These are phyloP conservation scores for Oceanites oceanicus DNA, from an alignment of 2,113 vertebrate genomes.

Conservation along the genomic window DNA sequence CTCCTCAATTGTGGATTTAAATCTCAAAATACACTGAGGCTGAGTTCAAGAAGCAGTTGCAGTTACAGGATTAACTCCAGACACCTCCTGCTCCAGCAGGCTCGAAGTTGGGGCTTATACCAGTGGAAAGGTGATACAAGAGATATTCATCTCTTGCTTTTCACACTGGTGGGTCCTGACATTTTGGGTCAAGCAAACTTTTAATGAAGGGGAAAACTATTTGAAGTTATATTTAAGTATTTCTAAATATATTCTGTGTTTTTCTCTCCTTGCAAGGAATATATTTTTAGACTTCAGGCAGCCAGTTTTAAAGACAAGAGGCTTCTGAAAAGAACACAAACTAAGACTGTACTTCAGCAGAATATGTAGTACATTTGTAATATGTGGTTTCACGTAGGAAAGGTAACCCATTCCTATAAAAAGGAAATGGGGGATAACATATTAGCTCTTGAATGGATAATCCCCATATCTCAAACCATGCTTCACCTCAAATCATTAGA, in stretches of 20 bases:
- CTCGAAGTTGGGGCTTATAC: background rate
- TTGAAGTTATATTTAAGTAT: conserved; percentile 10
- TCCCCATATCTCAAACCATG: background rate
- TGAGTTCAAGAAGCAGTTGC: conserved; percentile 33
- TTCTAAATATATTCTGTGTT: background rate
- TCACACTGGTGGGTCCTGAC: conserved; percentile 31
- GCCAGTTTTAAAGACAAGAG: background rate
- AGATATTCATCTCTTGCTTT: conserved; percentile 30
- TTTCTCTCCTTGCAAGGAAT: background rate
- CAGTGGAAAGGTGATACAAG: conserved; percentile 46
- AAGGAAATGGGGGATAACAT: background rate
- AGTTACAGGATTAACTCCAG: conserved; percentile 56
- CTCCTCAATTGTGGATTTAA: conserved; percentile 28
- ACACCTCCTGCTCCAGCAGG: conserved; percentile 22
- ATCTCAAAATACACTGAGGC: conserved; percentile 41
- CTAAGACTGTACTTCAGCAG: background rate
- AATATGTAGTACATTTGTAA: background rate
- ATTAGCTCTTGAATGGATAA: background rate
- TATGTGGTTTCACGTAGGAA: background rate
- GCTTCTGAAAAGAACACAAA: background rate
- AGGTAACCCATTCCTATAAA: background rate
- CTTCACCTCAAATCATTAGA: background rate
- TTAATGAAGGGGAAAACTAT: conserved; percentile 29
- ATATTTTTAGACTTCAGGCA: background rate
- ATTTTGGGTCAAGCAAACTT: conserved; percentile 47